phyloP scores from a whole-genome alignment of 2,888 invertebrate species.

The Steromphala cineraria region DNA sequence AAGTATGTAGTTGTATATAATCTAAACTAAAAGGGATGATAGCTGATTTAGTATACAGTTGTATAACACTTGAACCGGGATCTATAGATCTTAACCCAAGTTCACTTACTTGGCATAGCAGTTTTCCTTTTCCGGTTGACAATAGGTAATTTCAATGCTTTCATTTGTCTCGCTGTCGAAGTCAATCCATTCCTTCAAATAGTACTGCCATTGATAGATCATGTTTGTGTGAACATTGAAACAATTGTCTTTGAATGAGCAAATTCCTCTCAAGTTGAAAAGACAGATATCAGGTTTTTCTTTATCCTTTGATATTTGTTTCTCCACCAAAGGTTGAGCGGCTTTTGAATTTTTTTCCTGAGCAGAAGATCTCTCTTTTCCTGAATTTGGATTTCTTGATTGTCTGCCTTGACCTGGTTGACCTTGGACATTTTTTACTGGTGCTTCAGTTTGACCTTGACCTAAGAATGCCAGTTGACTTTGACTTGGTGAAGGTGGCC shows the following conservation, averaged over 20 bases:
- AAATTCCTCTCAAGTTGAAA: constrained; percentile 42
- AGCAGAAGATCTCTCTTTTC: too few species aligned
- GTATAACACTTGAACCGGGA: too few species aligned
- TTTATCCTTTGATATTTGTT: constrained; percentile 7
- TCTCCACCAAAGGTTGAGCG: background rate
- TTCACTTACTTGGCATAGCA: constrained; percentile 26
- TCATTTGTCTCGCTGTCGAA: constrained; percentile 32
- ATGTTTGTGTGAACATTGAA: constrained; percentile 41
- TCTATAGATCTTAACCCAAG: background rate
- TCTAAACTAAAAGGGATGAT: too few species aligned
- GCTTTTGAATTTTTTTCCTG: too few species aligned
- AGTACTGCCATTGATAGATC: constrained; percentile 53
- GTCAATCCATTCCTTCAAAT: constrained; percentile 38
- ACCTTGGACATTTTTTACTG: background rate
- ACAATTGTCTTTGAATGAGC: constrained; percentile 45
- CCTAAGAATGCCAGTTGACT: too few species aligned
- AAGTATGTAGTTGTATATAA: too few species aligned
- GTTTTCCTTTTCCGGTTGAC: constrained; percentile 36
- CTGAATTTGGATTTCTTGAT: background rate
- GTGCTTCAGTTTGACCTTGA: background rate
- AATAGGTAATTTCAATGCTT: constrained; percentile 42
- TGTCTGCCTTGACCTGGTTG: too few species aligned
- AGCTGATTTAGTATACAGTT: too few species aligned
- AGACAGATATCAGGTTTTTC: constrained; percentile 40
- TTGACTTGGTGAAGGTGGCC: background rate